Evolutionary conservation across 2,888 invertebrate species (phyloP).

Genomic region (Luperina nickerlii): DNA sequence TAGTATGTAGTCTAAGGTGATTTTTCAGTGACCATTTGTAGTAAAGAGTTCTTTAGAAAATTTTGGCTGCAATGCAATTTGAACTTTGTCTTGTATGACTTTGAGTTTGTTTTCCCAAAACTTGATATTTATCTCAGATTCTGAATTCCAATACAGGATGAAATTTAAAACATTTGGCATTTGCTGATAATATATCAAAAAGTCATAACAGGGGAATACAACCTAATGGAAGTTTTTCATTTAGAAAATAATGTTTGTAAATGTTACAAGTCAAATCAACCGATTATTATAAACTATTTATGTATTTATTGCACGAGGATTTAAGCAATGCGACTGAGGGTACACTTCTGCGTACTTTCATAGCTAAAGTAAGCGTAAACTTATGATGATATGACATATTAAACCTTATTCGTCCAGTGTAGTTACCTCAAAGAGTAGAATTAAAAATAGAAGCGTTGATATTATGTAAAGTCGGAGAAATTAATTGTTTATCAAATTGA

Average conservation of each 20-base stretch:
- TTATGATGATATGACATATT: conserved; percentile 1
- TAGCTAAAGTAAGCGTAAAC: conserved; percentile 15
- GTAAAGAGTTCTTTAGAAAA: neutral
- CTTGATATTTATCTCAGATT: neutral
- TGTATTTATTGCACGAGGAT: conserved; percentile 19
- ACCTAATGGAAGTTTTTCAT: too few relatives aligned
- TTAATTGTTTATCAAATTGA: neutral
- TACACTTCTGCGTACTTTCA: neutral
- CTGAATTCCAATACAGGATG: neutral
- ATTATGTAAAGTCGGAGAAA: neutral
- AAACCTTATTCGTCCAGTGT: conserved; percentile 23
- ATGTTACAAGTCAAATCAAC: conserved; percentile 5
- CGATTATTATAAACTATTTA: neutral
- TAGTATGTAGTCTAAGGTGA: neutral
- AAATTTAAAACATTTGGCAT: neutral
- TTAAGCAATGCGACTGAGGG: neutral
- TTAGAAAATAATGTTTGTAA: neutral
- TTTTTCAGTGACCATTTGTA: neutral
- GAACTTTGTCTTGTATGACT: neutral
- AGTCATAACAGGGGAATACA: too few relatives aligned
- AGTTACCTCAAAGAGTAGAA: conserved; percentile 28
- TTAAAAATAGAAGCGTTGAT: conserved; percentile 14
- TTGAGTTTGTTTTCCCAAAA: too few relatives aligned
- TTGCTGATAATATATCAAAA: neutral
- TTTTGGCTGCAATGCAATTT: neutral